Evolutionary conservation across 2,888 invertebrate species (phyloP).

Genomic region (Apamea sordens): DNA sequence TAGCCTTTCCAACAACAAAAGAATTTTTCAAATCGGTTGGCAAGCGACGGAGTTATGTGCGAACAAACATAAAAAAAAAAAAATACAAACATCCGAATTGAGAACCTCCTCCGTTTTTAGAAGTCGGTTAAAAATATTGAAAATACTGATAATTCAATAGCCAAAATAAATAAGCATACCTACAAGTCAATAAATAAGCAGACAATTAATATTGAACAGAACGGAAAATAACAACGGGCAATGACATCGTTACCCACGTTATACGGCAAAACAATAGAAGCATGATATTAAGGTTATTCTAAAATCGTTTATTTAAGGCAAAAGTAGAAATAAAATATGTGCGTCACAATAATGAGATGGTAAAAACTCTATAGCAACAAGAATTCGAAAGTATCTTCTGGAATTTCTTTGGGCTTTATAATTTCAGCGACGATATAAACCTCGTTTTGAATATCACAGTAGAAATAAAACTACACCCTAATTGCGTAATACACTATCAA

Average conservation of each 20-base stretch:
- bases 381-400: not conserved
- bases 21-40: no score
- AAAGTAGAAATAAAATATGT: not conserved
- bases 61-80: no score
- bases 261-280: conserved; percentile 2
- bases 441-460: not conserved
- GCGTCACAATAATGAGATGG: not conserved
- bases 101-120: no score
- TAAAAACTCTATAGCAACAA: not conserved
- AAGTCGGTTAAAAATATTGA: no score
- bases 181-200: not conserved
- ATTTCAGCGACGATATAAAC: not conserved
- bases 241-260: conserved; percentile 8
- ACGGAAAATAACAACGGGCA: not conserved
- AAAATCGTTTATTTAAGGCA: not conserved
- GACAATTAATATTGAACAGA: not conserved
- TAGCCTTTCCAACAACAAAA: no score
- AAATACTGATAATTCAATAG: not conserved
- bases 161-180: not conserved
- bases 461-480: not conserved
- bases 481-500: not conserved
- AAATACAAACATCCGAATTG: no score
- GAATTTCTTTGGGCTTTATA: not conserved
- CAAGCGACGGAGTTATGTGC: no score
- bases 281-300: not conserved